These are phyloP conservation scores for Galleria mellonella DNA, from an alignment of 1,140 invertebrate genomes.

Conservation along the genomic window DNA sequence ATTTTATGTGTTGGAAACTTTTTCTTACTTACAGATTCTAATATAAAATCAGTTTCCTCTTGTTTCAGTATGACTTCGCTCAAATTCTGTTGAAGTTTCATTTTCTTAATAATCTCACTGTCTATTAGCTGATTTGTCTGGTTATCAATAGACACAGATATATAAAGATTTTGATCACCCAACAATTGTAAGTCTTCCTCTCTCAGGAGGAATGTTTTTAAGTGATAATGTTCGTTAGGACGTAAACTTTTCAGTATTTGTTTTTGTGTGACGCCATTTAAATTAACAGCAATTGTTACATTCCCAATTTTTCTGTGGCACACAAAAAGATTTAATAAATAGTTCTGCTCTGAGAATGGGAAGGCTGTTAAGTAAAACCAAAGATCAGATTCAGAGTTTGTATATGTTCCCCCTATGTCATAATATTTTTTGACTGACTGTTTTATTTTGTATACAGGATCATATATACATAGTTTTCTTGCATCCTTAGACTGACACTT, in stretches of 20 bases:
- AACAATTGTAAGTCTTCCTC: constrained; percentile 11
- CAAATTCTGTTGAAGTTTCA: constrained; percentile 36
- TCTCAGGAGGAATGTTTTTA: constrained; percentile 37
- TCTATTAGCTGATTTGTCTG: constrained; percentile 19
- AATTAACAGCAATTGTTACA: constrained; percentile 31
- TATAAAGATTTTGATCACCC: constrained; percentile 18
- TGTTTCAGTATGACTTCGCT: constrained; percentile 23
- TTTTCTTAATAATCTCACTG: constrained; percentile 24
- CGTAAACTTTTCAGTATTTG: constrained; percentile 21
- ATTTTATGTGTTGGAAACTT: constrained; percentile 41
- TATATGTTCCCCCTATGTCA: constrained; percentile 50
- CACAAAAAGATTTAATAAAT: constrained; percentile 48
- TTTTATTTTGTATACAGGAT: constrained; percentile 31
- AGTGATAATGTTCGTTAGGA: constrained; percentile 29
- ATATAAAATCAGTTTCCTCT: constrained; percentile 34
- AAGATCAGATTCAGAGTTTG: constrained; percentile 26
- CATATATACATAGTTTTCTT: constrained; percentile 35
- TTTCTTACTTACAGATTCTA: constrained; percentile 29
- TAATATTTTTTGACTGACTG: constrained; percentile 18
- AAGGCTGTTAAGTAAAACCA: constrained; percentile 49
- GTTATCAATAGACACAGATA: constrained; percentile 34
- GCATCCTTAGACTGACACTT: constrained; percentile 34
- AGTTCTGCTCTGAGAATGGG: constrained; percentile 23
- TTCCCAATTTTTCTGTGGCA: constrained; percentile 32
- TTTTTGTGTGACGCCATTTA: constrained; percentile 15